These are phyloP conservation scores for Chrysodeixis includens DNA, from an alignment of 2,888 invertebrate species.

Conservation along the genomic window DNA sequence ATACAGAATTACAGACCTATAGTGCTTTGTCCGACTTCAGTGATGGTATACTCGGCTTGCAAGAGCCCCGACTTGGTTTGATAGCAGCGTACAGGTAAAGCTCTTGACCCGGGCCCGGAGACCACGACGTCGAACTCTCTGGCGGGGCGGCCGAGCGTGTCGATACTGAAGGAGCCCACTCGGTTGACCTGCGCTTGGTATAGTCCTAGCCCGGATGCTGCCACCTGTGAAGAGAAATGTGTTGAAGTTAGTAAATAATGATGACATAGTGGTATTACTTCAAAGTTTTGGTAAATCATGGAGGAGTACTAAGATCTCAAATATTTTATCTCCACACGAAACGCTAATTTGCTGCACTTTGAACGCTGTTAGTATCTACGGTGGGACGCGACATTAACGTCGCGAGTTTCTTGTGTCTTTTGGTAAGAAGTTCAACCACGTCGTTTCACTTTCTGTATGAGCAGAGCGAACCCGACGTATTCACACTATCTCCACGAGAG, in stretches of 20 bases:
- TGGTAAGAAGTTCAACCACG: too few relatives aligned
- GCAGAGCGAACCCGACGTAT: too few relatives aligned
- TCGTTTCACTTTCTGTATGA: too few relatives aligned
- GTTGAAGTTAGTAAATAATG: not conserved
- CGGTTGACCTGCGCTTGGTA: constrained; percentile 95
- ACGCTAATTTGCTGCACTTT: too few relatives aligned
- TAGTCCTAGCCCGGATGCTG: constrained; percentile 94
- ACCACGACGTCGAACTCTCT: constrained; percentile 97
- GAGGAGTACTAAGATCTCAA: too few relatives aligned
- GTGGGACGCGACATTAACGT: too few relatives aligned
- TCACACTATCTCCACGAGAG: too few relatives aligned
- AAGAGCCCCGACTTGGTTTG: constrained; percentile 98
- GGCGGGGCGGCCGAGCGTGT: constrained; percentile 95
- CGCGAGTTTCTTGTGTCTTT: too few relatives aligned
- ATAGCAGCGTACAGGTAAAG: constrained; percentile 97
- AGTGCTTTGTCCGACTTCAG: constrained; percentile 92
- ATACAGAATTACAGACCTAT: constrained; percentile 86
- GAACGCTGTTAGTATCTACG: too few relatives aligned
- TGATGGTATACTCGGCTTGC: constrained; percentile 97
- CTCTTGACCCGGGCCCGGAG: constrained; percentile 93
- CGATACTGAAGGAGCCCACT: constrained; percentile 96
- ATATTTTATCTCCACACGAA: too few relatives aligned
- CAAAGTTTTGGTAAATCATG: too few relatives aligned
- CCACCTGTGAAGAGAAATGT: constrained; percentile 79
- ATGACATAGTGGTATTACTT: too few relatives aligned